Conservation (phyloP, 2,888 invertebrate species). For the Cheilosia variabilis region DNA sequence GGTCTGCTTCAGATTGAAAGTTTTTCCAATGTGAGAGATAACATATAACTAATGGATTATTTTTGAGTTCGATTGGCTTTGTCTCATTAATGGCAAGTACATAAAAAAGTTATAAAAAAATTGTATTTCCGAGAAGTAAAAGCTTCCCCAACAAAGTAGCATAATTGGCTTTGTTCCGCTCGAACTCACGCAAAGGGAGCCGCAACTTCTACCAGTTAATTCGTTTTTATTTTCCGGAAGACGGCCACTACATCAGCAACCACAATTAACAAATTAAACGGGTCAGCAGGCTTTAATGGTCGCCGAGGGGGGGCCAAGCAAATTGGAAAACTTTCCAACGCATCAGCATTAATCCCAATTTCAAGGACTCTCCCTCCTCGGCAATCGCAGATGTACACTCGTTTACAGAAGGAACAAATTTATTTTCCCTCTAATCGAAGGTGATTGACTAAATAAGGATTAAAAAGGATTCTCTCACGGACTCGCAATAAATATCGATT, state of each 20-base stretch:
- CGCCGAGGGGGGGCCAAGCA: background rate
- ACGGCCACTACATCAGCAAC: slow-evolving; percentile 29
- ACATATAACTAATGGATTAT: background rate
- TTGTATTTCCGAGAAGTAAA: background rate
- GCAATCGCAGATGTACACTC: slow-evolving; percentile 4
- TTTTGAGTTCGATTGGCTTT: background rate
- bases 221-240: slow-evolving; percentile 13
- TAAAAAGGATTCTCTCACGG: slow-evolving; percentile 72
- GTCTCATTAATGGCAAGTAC: background rate
- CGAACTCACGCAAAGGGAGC: slow-evolving; percentile 44
- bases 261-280: slow-evolving; percentile 73
- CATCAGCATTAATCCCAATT: slow-evolving; percentile 69
- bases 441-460: slow-evolving; percentile 75
- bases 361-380: background rate
- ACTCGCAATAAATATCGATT: slow-evolving; percentile 73
- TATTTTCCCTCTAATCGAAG: slow-evolving; percentile 66
- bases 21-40: too few relatives aligned
- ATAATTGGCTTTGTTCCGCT: slow-evolving; percentile 68
- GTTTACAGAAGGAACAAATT: slow-evolving; percentile 24
- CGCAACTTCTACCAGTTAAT: slow-evolving; percentile 40
- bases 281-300: slow-evolving; percentile 64
- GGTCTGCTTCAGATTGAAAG: background rate
- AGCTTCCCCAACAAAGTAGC: slow-evolving; percentile 8
- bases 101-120: too few relatives aligned
- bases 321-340: slow-evolving; percentile 66